Base-by-base conservation (phyloP, 2,888 invertebrate species). In the Cryptocephalus moraei region DNA sequence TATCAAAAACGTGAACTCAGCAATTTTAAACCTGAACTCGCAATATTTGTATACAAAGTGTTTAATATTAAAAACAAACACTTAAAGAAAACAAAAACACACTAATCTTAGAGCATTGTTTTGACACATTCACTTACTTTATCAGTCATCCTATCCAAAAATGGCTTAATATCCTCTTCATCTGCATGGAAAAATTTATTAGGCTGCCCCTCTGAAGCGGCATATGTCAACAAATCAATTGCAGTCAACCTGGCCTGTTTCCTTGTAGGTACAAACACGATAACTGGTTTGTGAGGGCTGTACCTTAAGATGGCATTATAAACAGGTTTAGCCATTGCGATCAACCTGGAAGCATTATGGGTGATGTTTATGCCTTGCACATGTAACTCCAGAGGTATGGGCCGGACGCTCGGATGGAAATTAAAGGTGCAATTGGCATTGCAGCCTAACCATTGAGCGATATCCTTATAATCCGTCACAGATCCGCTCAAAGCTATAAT, bases 321-420 rank as follows among this genome's bases (percentile, higher is more conserved):
- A 0, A 93, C 89, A 0, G 99, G 97, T 65, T 96, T 95, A 0
- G 91, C 89, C 99, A 99, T 99, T 0, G 97, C 92, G 0, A 95
- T 88, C 32, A 99, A 45, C 9, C 99, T 81, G 0, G 96, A 92
- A 0, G 91, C 91, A 65, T 95, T 96, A 74, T 99, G 99, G 0
- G 95, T 94, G 39, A 97, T 89, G 74, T 96, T 99, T 72, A 95
- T 90, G 11, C 97, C 96, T 80, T 90, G 91, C 47, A 99, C 93
- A 64, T 97, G 96, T 41, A 99, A 73, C 66, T 99, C 96, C 13
- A 99, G 72, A 0, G 95, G 95, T 36, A 95, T 77, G 0, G 97
- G 99, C 1, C 99, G 76, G 2, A 97, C 96, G 64, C 92, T 94
- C 0, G 99, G 97, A 65, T 97, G 96, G 74, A 99, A 99, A 75